These are phyloP conservation scores for Malacoraja senta DNA, from an alignment of 2,797 vertebrate genomes.

Conservation along the genomic window DNA sequence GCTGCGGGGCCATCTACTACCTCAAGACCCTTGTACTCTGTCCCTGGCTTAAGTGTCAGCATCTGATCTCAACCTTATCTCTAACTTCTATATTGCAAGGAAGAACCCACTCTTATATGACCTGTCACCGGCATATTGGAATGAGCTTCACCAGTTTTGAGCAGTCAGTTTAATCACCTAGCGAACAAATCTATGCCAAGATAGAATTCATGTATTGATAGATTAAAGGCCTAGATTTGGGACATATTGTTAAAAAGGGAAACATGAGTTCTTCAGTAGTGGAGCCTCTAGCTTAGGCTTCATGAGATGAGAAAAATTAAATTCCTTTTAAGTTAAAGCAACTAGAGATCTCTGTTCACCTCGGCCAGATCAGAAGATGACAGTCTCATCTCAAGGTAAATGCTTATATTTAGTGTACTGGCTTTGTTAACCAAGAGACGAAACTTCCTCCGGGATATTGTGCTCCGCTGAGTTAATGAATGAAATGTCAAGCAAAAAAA, in stretches of 20 bases:
- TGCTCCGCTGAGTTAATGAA: conserved; percentile 4
- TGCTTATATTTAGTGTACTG: background rate
- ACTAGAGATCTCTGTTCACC: background rate
- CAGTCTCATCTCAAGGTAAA: background rate
- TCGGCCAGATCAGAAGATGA: background rate
- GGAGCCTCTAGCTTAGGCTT: background rate
- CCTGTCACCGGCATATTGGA: too few relatives aligned
- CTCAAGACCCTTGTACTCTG: background rate
- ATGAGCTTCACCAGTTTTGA: background rate
- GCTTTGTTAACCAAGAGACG: background rate
- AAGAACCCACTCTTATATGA: too few relatives aligned
- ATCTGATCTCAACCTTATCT: too few relatives aligned
- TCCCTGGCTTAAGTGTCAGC: too few relatives aligned
- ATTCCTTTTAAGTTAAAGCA: background rate
- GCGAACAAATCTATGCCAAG: background rate
- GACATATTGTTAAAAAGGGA: background rate
- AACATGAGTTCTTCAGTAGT: background rate
- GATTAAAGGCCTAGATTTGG: background rate
- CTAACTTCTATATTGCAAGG: too few relatives aligned
- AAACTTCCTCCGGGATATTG: background rate
- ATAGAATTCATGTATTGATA: background rate
- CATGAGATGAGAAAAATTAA: background rate
- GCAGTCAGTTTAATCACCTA: background rate
- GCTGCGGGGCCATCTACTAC: too few relatives aligned
- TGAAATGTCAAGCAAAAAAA: conserved; percentile 21